These are phyloP conservation scores for Morpho helenor DNA, from an alignment of 2,888 invertebrate species.

Conservation along the genomic window DNA sequence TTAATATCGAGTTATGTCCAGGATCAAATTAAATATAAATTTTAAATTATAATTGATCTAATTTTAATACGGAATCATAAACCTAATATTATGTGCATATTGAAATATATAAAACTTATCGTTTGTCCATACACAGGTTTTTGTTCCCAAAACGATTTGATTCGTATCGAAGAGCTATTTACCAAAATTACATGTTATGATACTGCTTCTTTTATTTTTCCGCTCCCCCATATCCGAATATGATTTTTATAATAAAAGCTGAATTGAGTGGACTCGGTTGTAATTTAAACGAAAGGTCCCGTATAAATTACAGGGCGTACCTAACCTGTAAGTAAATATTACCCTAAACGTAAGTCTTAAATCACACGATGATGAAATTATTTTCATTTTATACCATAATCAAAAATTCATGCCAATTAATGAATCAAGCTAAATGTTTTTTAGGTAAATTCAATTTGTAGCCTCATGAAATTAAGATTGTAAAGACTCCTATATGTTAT, in stretches of 20 bases:
- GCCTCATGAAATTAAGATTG: too few species aligned
- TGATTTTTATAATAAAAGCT: constrained; percentile 53
- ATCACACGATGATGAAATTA: not conserved
- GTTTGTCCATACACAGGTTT: constrained; percentile 34
- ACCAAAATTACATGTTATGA: constrained; percentile 72
- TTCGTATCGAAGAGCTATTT: constrained; percentile 74
- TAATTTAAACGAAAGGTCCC: constrained; percentile 21
- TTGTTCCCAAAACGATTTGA: constrained; percentile 65
- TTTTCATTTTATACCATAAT: not conserved
- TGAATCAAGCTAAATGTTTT: too few species aligned
- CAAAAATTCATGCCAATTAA: too few species aligned
- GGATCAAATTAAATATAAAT: not conserved
- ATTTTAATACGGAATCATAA: constrained; percentile 19
- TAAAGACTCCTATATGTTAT: too few species aligned
- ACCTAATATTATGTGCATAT: constrained; percentile 23
- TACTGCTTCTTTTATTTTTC: constrained; percentile 69
- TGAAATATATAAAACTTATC: constrained; percentile 20
- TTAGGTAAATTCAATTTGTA: too few species aligned
- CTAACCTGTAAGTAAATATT: constrained; percentile 10
- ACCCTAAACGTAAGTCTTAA: constrained; percentile 4
- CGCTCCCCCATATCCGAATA: constrained; percentile 64
- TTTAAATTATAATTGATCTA: constrained; percentile 10
- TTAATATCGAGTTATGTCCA: too few species aligned
- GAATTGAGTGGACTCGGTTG: constrained; percentile 19
- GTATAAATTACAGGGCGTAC: constrained; percentile 10